Evolutionary conservation across 2,888 invertebrate genomes (phyloP), one percentile per base, ranked within the genome.

Genomic region (Tuta absoluta): DNA sequence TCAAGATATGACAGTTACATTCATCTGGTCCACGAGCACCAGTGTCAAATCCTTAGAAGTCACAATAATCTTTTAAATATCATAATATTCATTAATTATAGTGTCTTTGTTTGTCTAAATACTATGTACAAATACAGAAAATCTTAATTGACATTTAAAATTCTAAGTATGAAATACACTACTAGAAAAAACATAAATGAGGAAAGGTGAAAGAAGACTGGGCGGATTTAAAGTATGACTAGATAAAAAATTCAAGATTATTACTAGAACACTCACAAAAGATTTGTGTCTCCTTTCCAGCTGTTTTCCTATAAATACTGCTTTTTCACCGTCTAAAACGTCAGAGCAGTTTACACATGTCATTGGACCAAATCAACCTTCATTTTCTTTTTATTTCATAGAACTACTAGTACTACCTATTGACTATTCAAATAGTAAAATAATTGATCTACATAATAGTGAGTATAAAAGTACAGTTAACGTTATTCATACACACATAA

Each of bases 351-450:
- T 82, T 84, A 82, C 89, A 87, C 85, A 83, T 82, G 82, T 89
- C 86, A 86, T 91, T 91, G 91, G 91, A 91, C 91, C 91, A 91
- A 90, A 82, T 90, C 91, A 91, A 91, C 91, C 91, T 87, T 91
- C 85, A 82, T 80, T 81, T 33, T 86, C 85, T 79, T 82, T 77
- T 81, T 77, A 24, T 53, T 24, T 53, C 24, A 76, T 78, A 80
- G 75, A 71, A 68, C 72, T 75, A 72, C 69, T 65, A 68, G 72
- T 75, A 72, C 69, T 65, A 66, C 21, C 62, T 62, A 58, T 33
- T 53, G 65, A 69, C 70, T 72, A 72, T 64, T 68, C 70, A 67
- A 69, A 68, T 66, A 69, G 64, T 68, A 57, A 48, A 45, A 37
- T 59, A 64, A 65, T 65, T 62, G 65, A 59, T 59, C 66, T 69